Evolutionary conservation across 2,113 vertebrate genomes (phyloP).

Genomic region (Gavia stellata): DNA sequence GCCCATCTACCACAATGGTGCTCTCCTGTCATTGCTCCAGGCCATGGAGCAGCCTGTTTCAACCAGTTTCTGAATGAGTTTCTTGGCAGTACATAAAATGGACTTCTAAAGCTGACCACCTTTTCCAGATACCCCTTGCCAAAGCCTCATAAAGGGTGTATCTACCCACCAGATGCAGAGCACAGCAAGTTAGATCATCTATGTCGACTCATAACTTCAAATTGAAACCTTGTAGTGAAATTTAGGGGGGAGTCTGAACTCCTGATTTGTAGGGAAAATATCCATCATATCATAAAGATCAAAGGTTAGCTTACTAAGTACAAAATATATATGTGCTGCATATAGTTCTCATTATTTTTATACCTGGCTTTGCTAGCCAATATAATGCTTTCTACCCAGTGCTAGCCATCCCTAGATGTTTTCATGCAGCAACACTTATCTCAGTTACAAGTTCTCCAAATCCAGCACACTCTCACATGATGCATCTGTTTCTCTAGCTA

Average conservation of each 20-base stretch:
- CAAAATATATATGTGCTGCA: no score
- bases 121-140: background rate
- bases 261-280: background rate
- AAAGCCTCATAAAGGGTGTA: background rate
- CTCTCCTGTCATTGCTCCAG: background rate
- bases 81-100: background rate
- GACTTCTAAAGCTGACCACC: background rate
- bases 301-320: background rate
- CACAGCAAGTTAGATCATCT: background rate
- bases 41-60: background rate
- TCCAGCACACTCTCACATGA: background rate
- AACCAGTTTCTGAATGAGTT: background rate
- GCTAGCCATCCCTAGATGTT: background rate
- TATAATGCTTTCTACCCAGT: background rate
- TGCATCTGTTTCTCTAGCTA: background rate
- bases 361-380: background rate
- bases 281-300: background rate
- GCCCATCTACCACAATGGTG: background rate
- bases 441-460: background rate
- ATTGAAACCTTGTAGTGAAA: background rate
- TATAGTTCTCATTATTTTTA: background rate
- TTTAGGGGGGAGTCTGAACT: background rate
- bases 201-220: accelerated
- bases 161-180: background rate
- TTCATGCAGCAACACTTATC: background rate